Conservation (phyloP, 2,888 invertebrate species). For the Aporophyla lueneburgensis region DNA sequence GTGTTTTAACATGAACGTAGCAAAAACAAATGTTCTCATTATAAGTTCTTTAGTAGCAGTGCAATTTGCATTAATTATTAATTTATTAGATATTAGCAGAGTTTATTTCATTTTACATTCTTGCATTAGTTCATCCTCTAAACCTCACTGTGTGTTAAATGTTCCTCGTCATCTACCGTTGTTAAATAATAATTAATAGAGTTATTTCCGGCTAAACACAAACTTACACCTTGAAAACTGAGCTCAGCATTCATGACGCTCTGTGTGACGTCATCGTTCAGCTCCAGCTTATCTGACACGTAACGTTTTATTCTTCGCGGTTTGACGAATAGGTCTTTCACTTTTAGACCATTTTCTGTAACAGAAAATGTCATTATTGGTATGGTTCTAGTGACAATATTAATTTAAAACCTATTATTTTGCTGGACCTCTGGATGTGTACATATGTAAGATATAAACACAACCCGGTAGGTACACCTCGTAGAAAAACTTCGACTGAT, state of each 20-base stretch:
- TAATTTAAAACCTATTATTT: background rate
- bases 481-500: background rate
- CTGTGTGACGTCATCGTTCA: constrained; percentile 80
- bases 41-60: background rate
- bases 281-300: constrained; percentile 78
- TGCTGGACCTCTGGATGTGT: background rate
- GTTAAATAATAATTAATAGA: constrained; percentile 2
- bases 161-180: background rate
- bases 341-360: constrained; percentile 89
- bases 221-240: constrained; percentile 89
- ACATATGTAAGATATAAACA: background rate
- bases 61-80: background rate
- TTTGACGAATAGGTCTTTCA: constrained; percentile 88
- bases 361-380: constrained; percentile 48
- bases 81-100: constrained; percentile 5
- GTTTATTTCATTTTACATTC: background rate
- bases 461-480: background rate
- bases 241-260: constrained; percentile 87
- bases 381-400: background rate
- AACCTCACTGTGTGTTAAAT: constrained; percentile 1
- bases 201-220: constrained; percentile 43
- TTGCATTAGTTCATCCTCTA: background rate
- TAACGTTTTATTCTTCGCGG: constrained; percentile 83
- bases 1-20: background rate
- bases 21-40: background rate